Conservation (phyloP, 1,140 invertebrate species). For the Drosophila lowei region DNA sequence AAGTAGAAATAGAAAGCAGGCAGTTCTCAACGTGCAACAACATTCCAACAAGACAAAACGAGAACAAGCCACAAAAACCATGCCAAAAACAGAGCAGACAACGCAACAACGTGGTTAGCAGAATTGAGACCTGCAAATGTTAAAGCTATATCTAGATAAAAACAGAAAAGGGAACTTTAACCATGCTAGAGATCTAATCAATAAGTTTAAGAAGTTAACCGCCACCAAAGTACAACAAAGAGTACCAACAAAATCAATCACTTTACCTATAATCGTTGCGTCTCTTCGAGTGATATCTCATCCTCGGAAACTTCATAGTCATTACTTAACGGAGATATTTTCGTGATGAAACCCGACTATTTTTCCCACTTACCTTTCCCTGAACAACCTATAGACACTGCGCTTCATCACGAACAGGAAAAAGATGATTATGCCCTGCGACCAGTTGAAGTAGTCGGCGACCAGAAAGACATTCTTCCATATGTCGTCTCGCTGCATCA, state of each 20-base stretch:
- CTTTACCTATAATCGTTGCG: constrained; percentile 51
- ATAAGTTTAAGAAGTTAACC: not conserved
- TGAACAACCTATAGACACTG: constrained; percentile 51
- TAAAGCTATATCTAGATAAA: not conserved
- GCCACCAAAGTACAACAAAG: constrained; percentile 4
- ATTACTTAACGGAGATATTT: not conserved
- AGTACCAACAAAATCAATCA: not conserved
- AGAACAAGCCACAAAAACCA: constrained; percentile 1
- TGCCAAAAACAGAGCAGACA: not conserved
- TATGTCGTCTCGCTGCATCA: not conserved
- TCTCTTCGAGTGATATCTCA: constrained; percentile 57
- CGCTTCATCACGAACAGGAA: constrained; percentile 84
- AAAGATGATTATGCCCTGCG: constrained; percentile 86
- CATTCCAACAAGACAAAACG: not conserved
- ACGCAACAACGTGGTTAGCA: not conserved
- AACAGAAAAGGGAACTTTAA: not conserved
- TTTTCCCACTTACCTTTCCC: constrained; percentile 49
- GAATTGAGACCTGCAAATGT: too few species aligned
- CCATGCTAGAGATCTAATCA: too few species aligned
- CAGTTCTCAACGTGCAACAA: not conserved
- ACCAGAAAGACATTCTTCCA: constrained; percentile 83
- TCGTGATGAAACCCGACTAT: not conserved
- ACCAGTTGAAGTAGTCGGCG: constrained; percentile 83
- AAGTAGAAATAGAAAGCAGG: not conserved
- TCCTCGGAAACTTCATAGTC: constrained; percentile 34